Evolutionary conservation across 1,140 invertebrate genomes (phyloP), one percentile per base, ranked within the genome.

Genomic region (Drosophila cardini): DNA sequence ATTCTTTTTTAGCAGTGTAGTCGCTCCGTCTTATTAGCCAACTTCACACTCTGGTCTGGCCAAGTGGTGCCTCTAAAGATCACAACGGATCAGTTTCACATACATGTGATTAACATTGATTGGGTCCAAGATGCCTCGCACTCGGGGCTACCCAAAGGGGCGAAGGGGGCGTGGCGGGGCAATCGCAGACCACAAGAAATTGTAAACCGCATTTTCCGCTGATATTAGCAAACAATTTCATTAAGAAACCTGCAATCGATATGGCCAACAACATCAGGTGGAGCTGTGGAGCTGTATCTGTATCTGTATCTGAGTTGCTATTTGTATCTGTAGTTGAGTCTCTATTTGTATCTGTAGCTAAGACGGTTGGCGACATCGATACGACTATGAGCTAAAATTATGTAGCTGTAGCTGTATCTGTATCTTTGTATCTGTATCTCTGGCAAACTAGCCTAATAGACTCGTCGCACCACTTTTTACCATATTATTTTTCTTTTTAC

Each of bases 191-290:
- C 71, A 46, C 63, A 60, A 36, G 34, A 84, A 77, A 91, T 85
- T 73, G 84, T 74, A 79, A 90, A 91, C 89, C 90, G 61, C 90
- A 91, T 91, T 91, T 91, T 90, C 80, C 90, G 83, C 90, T 84
- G 78, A 86, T 83, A 89, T 86, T 90, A 86, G 90, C 90, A 91
- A 91, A 91, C 90, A 91, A 91, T 91, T 91, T 91, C 82, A 91
- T 91, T 91, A 91, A 91, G 85, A 91, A 90, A 78, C 75, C 15
- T 76, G 81, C 75, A 84, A 89, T 89, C 85, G 69, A 89, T 90
- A 87, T 68, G 56, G 69, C 52, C 45, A 67, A 42, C 50, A 60
- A 46, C 18, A 43, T 32, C 13, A 32, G 7, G 8, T 38, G 62
- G 11, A 38, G 10, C 10, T 5, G 5, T 13, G 38, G 11, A 40